Evolutionary conservation across 2,113 vertebrate species (phyloP).

Genomic region (Cynocephalus volans): DNA sequence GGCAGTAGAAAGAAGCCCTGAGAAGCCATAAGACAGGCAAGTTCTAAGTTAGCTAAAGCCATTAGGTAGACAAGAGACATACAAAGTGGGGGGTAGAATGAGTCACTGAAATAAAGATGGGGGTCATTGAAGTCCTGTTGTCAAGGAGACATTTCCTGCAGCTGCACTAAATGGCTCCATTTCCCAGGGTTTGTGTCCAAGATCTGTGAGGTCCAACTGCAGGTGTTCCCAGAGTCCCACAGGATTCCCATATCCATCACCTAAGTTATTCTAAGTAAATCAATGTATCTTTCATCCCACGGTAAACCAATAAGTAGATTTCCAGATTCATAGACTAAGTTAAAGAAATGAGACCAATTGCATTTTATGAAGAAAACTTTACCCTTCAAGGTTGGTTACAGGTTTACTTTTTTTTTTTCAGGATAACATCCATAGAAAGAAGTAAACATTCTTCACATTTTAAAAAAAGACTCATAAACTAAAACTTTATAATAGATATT

Average conservation of each 20-base stretch:
- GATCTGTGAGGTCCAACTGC: background rate
- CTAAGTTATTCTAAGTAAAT: background rate
- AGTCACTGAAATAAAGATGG: background rate
- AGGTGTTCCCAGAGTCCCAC: background rate
- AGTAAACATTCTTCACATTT: constrained; percentile 37
- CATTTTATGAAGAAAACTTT: constrained; percentile 53
- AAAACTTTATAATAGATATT: constrained; percentile 5
- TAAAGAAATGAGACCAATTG: constrained; percentile 20
- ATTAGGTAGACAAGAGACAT: background rate
- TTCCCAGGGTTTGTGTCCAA: background rate
- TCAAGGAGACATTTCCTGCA: background rate
- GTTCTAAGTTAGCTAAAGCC: background rate
- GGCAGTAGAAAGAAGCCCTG: background rate
- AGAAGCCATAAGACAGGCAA: background rate
- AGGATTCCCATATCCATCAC: background rate
- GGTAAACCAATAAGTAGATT: constrained; percentile 14
- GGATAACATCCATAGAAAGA: background rate
- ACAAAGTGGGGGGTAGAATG: background rate
- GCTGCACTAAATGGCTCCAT: background rate
- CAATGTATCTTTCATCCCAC: background rate
- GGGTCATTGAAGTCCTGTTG: background rate
- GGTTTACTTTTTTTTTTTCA: constrained; percentile 1
- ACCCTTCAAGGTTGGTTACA: constrained; percentile 30
- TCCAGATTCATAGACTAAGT: background rate
- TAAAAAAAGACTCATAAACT: background rate